Evolutionary conservation across 2,113 vertebrate species (phyloP).

Genomic region (Apodemus speciosus): DNA sequence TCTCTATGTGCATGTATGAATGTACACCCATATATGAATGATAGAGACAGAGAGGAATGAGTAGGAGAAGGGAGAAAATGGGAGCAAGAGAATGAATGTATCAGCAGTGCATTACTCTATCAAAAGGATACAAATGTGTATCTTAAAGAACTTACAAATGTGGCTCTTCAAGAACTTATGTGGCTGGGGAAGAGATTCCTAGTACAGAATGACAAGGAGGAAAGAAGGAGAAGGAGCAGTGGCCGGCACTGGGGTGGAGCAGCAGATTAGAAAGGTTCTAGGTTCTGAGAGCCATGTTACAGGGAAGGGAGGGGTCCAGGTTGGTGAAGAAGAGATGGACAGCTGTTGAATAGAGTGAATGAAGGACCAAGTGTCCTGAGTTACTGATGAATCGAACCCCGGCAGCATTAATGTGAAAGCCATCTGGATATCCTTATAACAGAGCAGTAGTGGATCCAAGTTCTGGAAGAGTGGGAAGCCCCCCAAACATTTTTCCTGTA

Average conservation of each 20-base stretch:
- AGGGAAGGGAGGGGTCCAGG: neutral
- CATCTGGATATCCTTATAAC: neutral
- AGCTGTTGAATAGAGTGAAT: neutral
- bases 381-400: neutral
- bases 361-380: neutral
- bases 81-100: neutral
- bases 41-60: no score
- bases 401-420: neutral
- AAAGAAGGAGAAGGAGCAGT: neutral
- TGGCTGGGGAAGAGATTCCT: constrained; percentile 1
- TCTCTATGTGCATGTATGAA: no score
- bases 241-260: neutral
- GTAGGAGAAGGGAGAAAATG: no score
- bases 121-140: neutral
- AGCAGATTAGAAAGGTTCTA: neutral
- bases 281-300: neutral
- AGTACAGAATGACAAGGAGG: neutral
- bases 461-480: neutral
- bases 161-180: neutral
- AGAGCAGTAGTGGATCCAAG: neutral
- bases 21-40: no score
- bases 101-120: neutral
- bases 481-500: neutral
- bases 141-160: neutral
- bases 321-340: neutral